phyloP scores from a whole-genome alignment of 2,888 invertebrate genomes.

The Teleogryllus oceanicus region DNA sequence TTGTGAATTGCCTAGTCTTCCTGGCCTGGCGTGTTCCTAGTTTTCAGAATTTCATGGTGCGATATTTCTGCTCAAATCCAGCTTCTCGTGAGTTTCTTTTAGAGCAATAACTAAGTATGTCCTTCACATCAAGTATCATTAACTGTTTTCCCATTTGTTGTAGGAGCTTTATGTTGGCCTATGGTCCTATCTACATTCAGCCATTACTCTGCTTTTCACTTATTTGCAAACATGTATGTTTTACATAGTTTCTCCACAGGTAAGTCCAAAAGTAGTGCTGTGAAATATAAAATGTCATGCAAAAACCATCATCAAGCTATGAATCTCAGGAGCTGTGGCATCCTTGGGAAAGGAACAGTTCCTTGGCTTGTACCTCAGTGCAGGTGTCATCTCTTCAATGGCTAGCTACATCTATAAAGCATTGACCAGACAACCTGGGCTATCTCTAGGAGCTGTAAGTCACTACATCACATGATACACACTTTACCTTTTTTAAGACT shows the following conservation, averaged over 20 bases:
- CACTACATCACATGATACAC: no score
- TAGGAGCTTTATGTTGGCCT: constrained; percentile 74
- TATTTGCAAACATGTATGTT: constrained; percentile 94
- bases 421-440: constrained; percentile 61
- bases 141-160: constrained; percentile 41
- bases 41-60: constrained; percentile 69
- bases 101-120: neutral
- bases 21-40: constrained; percentile 74
- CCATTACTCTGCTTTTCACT: constrained; percentile 81
- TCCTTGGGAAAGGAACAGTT: constrained; percentile 89
- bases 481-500: neutral
- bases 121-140: neutral
- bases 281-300: neutral
- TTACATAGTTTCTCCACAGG: constrained; percentile 75
- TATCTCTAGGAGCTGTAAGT: constrained; percentile 91
- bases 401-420: constrained; percentile 80
- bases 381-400: constrained; percentile 83
- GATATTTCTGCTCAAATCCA: constrained; percentile 82
- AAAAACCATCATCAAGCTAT: constrained; percentile 35
- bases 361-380: constrained; percentile 81
- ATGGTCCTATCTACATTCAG: constrained; percentile 95
- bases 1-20: constrained; percentile 75
- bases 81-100: constrained; percentile 61
- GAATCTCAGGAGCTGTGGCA: constrained; percentile 59
- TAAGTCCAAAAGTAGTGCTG: constrained; percentile 40